Conservation (phyloP, 2,797 vertebrate species). For the Clarias platycephalus region DNA sequence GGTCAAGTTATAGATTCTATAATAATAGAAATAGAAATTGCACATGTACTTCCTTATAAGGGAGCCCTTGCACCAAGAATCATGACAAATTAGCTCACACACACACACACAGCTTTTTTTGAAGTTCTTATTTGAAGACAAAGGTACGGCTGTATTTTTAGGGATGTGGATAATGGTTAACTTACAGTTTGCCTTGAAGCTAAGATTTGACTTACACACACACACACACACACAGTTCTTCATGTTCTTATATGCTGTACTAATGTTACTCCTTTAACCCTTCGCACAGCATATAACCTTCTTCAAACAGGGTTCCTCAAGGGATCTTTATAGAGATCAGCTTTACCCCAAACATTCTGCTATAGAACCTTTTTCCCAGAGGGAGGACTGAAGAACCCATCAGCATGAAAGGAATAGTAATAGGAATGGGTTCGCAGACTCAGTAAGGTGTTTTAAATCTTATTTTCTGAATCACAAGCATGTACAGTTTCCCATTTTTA, state of each 20-base stretch:
- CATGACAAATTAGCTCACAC: neutral
- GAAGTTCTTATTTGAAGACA: neutral
- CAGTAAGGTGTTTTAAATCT: neutral
- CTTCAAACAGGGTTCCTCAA: neutral
- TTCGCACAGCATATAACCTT: too few species aligned
- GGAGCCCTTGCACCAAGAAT: neutral
- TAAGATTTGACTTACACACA: neutral
- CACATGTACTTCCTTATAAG: neutral
- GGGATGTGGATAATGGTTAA: neutral
- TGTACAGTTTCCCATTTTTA: neutral
- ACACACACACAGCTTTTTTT: neutral
- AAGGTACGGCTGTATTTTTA: neutral
- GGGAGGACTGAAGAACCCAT: neutral
- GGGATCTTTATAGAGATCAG: neutral
- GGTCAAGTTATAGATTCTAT: neutral
- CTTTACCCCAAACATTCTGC: neutral
- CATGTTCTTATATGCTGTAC: neutral
- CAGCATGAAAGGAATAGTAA: neutral
- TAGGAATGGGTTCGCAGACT: neutral
- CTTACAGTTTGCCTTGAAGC: conserved; percentile 11
- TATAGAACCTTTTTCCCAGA: neutral
- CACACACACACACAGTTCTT: neutral
- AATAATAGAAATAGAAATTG: neutral
- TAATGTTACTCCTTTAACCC: neutral
- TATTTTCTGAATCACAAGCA: neutral